These are phyloP conservation scores for Pygoscelis antarcticus DNA, from an alignment of 2,113 vertebrate species.

Conservation along the genomic window DNA sequence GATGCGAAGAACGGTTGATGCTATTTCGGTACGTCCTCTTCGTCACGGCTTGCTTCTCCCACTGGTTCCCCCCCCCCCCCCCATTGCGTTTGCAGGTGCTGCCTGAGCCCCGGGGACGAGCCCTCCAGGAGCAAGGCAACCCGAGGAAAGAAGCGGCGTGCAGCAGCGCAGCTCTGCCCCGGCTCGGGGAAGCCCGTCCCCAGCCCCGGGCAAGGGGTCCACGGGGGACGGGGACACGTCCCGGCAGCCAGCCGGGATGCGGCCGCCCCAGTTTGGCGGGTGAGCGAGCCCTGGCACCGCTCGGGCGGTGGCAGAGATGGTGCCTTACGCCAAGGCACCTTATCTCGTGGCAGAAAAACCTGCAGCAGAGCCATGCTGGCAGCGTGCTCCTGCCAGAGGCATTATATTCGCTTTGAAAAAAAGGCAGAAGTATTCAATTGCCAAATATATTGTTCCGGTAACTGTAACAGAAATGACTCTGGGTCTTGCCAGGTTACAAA, in stretches of 20 bases:
- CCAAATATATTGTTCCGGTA: slow-evolving; percentile 60
- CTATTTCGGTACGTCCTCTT: not conserved
- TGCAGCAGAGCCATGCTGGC: not conserved
- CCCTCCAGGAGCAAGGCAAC: not conserved
- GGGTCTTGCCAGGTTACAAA: slow-evolving; percentile 55
- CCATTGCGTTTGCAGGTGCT: not conserved
- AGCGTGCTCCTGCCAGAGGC: not conserved
- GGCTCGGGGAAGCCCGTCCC: not conserved
- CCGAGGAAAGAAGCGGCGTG: not conserved
- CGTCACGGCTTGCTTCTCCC: not conserved
- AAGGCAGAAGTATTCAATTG: not conserved
- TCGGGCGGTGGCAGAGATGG: accelerated
- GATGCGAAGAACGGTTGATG: accelerated
- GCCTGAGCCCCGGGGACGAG: not conserved
- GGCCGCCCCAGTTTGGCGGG: accelerated
- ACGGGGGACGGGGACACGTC: accelerated
- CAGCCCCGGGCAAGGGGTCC: accelerated
- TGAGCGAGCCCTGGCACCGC: not conserved
- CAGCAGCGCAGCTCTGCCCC: not conserved
- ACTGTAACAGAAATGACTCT: not conserved
- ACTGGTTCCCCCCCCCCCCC: no score
- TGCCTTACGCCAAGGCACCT: not conserved
- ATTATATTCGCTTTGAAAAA: slow-evolving; percentile 15
- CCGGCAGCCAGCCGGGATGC: not conserved
- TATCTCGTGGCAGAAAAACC: not conserved